Base-by-base conservation (phyloP, 2,888 invertebrate species). In the Pristionchus exspectatus region DNA sequence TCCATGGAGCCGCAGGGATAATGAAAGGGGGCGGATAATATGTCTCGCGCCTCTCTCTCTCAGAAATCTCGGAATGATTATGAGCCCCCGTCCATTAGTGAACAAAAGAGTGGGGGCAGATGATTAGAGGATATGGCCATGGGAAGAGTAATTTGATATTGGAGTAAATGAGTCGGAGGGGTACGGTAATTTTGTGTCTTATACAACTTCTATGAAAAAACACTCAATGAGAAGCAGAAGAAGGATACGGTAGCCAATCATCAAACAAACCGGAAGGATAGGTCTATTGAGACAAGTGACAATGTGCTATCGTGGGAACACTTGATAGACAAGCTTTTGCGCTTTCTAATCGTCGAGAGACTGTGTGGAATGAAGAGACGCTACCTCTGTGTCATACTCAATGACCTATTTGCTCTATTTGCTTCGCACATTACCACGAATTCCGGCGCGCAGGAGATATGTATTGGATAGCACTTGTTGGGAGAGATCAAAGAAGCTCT, bases 381-480 rank as follows among this genome's bases (percentile, higher is more conserved):
- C 44, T 44, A 3, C 44, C 44, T 9, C 2, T 56, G 2, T 2
- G 2, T 18, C 59, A n/a, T 10, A 1, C 7, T 5, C 63, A 38
- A 3, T 74, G 74, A 74, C 74, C 74, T 24, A 74, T 74, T 24
- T 44, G 38, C 44, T 74, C 7, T 74, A 33, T 74, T 74, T 74
- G 74, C 74, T 74, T 74, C 74, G 74, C 74, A n/a, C 74, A 74
- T 74, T 74, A 74, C 38, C 38, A 44, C 74, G 38, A 74, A 44
- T 44, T 74, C 74, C 74, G 74, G 72, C 33, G 72, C 21, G 69
- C 10, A 30, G 14, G 33, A 14, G 30, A 72, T 66, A 24, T 33
- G 72, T 72, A 72, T 72, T 72, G 72, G 27, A 24, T 30, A 16
- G 33, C 27, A 30, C 12, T 72, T 30, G 33, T 72, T 33, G 33